Base-by-base conservation (phyloP, 2,888 invertebrate species). In the Laothoe populi region DNA sequence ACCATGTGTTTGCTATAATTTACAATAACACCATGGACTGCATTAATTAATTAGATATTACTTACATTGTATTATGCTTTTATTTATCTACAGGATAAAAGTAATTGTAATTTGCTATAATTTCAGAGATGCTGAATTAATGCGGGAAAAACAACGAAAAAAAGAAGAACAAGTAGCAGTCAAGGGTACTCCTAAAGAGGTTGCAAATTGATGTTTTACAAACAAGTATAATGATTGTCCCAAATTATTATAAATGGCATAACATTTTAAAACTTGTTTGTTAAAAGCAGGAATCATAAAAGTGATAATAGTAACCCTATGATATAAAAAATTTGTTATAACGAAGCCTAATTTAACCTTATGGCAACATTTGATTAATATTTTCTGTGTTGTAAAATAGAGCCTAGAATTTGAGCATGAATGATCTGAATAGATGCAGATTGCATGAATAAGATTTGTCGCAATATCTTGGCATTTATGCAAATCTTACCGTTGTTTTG, bases 111-210 rank as follows among this genome's bases (percentile, higher is more conserved):
- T 42, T 16, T 4, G 3, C n/a, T n/a, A 62, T 73, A 67, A 63
- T 91, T 92, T 57, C 80, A 97, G 98, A 80, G 98, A 98, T 94
- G 97, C 98, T 23, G 97, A 98, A 81, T 73, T 97, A 79, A 97
- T 98, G 96, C 93, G 97, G 80, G 96, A 97, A 81, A 98, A 98
- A 83, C 97, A 98, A 91, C 94, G 94, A 80, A 96, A 95, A 87
- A 96, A 96, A 78, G 95, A 95, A 78, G 94, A 94, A 75, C 92
- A 93, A 70, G 79, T 77, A 69, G 69, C 77, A 64, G 65, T 71
- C 67, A 68, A 68, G 62, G 69, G 69, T 67, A 75, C 78, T 65
- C 80, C 79, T 70, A 88, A 92, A 72, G 81, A 90, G 85, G 79
- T 79, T 69, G 88, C 88, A 68, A 81, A 88, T 77, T 86, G 86